Base-by-base conservation (phyloP, 2,797 vertebrate genomes). In the Gouania willdenowi region DNA sequence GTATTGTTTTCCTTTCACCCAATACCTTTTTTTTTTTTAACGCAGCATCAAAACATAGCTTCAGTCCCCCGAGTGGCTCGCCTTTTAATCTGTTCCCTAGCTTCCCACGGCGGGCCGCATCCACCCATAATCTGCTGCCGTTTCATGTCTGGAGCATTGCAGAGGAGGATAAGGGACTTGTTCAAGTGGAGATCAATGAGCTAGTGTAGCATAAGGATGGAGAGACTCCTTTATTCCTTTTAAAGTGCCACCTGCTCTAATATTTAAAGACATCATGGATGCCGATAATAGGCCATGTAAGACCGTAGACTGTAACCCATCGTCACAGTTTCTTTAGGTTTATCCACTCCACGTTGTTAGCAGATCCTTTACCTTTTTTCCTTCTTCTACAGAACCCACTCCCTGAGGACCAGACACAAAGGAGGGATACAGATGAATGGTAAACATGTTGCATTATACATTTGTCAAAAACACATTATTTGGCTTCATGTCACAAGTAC, bases 151-250 rank as follows among this genome's bases (percentile, higher is more conserved):
- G 67, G 25, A 68, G 66, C 26, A 45, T 67, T 58, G 67, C 42
- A 62, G 60, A 71, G 69, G 70, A 82, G 73, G 79, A 81, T 76
- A 66, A 83, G 78, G 78, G 82, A 84, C 81, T 75, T 73, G 75
- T 73, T 73, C 73, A 79, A 82, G 70, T 57, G 71, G 72, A 83
- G 79, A 82, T 82, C 82, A 82, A 75, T 83, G 77, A 70, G 66
- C 64, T 53, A 76, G 75, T 82, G 72, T 77, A 82, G 69, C 67
- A 58, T 59, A 63, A 51, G 42, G 51, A 69, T 66, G 63, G 12
- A 13, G 35, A 12, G 15, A 61, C 59, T 52, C 42, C 59, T 33
- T 66, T 69, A 63, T 69, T 51, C 34, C 56, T 57, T 55, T 49
- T 34, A 41, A 72, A 44, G 70, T 79, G 56, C 41, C 66, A 70